These are phyloP conservation scores for Tenthredo mesomela DNA, from an alignment of 2,888 invertebrate genomes.

Conservation along the genomic window DNA sequence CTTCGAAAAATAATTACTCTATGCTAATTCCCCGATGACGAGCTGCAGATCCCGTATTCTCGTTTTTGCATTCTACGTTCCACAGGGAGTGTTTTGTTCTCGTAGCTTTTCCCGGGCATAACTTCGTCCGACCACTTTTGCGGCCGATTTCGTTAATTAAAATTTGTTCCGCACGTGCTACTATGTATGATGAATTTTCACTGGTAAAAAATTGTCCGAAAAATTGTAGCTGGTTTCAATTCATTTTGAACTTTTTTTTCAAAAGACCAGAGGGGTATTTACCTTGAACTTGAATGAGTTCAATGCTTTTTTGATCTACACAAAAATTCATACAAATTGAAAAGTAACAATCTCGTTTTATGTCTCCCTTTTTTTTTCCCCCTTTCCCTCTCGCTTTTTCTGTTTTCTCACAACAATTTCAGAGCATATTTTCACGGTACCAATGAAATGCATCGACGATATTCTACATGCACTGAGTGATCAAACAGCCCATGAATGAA, in stretches of 20 bases:
- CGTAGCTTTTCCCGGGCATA: conserved; percentile 69
- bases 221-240: conserved; percentile 5
- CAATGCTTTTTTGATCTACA: background rate
- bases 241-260: background rate
- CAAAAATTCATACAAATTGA: background rate
- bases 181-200: background rate
- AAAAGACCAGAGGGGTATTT: background rate
- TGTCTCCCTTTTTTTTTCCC: background rate
- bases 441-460: background rate
- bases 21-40: conserved; percentile 67
- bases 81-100: conserved; percentile 65
- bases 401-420: background rate
- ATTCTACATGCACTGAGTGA: background rate
- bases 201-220: background rate
- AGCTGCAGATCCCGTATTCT: conserved; percentile 52
- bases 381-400: background rate
- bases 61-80: conserved; percentile 62
- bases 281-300: conserved; percentile 6
- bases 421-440: background rate
- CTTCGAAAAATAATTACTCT: conserved; percentile 65
- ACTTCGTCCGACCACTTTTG: conserved; percentile 68
- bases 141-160: conserved; percentile 70
- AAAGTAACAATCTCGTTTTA: background rate
- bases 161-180: conserved; percentile 61
- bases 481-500: background rate